phyloP scores from a whole-genome alignment of 2,888 invertebrate species.

The Bombyx huttoni region DNA sequence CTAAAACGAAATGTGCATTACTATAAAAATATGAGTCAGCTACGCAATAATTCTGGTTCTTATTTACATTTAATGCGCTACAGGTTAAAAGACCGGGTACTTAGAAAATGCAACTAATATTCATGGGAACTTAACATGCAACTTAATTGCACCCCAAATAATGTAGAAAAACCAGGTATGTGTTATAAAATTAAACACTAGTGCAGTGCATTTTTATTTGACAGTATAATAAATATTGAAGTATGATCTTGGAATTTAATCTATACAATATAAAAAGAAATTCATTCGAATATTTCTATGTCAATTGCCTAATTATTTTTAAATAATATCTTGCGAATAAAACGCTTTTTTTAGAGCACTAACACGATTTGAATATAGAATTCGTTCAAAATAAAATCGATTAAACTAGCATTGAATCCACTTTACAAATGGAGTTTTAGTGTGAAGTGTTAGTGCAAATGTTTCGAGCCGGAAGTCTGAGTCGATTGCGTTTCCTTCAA shows the following conservation, averaged over 20 bases:
- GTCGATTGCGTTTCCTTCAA: conserved; percentile 35
- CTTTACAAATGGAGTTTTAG: conserved; percentile 37
- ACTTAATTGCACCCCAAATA: not conserved
- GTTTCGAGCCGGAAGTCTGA: conserved; percentile 30
- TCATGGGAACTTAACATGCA: not conserved
- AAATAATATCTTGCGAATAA: no score
- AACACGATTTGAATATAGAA: not conserved
- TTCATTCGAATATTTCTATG: no score
- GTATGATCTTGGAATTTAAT: no score
- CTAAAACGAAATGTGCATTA: not conserved
- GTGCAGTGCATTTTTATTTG: no score
- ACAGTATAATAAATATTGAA: no score
- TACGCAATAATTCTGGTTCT: not conserved
- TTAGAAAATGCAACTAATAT: not conserved
- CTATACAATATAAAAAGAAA: no score
- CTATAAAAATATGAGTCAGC: not conserved
- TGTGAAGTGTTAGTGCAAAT: conserved; percentile 40
- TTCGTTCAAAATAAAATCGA: not conserved
- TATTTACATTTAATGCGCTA: not conserved
- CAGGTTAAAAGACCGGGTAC: not conserved
- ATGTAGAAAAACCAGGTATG: no score
- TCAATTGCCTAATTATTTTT: no score
- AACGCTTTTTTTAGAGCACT: not conserved
- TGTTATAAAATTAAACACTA: no score
- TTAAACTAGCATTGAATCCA: conserved; percentile 27